Conservation (phyloP, 2,797 vertebrate species). For the Sorex maritimensis region DNA sequence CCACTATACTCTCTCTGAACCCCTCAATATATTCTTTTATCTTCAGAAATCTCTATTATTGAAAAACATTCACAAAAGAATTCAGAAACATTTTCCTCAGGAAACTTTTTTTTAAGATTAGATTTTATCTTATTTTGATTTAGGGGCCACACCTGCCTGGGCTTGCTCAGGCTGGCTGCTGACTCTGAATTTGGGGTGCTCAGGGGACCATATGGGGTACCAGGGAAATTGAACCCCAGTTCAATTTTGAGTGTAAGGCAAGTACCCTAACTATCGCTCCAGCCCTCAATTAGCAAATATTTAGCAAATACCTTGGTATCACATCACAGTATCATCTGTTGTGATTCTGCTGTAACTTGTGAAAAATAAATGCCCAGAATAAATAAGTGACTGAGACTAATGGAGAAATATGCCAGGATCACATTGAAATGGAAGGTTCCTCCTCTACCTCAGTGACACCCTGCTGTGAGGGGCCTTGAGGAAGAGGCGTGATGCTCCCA, state of each 20-base stretch:
- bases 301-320: slow-evolving; percentile 42
- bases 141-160: too few species aligned
- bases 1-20: too few species aligned
- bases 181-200: too few species aligned
- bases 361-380: background rate
- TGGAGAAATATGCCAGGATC: background rate
- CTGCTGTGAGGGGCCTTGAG: background rate
- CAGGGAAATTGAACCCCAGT: too few species aligned
- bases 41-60: background rate
- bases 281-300: background rate
- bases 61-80: too few species aligned
- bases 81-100: too few species aligned
- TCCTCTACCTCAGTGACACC: background rate
- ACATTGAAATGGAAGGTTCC: background rate
- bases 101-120: too few species aligned
- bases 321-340: background rate
- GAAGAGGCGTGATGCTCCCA: background rate
- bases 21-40: background rate
- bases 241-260: too few species aligned
- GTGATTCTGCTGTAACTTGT: background rate
- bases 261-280: too few species aligned
- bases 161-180: too few species aligned
- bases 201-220: too few species aligned
- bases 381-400: background rate
- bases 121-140: too few species aligned